Evolutionary conservation across 92 coral and sea anemone genomes (phyloP).

Genomic region (Montipora capitata): DNA sequence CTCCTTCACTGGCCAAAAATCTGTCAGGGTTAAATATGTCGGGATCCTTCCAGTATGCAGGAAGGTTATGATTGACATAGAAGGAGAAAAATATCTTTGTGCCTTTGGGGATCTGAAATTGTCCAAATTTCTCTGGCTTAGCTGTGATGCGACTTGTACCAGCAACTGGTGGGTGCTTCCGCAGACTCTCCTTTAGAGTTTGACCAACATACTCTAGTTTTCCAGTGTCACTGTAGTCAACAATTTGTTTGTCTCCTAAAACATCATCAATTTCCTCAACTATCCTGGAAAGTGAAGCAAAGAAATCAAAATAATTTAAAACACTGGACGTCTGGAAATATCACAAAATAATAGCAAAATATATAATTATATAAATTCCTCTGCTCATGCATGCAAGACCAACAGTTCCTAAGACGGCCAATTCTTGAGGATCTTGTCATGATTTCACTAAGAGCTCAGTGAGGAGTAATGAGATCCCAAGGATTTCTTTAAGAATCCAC

Average conservation of each 20-base stretch:
- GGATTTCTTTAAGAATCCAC: too few relatives aligned
- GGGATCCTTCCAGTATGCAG: slow-evolving; percentile 80
- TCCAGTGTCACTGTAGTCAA: slow-evolving; percentile 80
- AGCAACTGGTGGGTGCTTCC: slow-evolving; percentile 80
- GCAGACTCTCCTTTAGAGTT: slow-evolving; percentile 83
- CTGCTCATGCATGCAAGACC: too few relatives aligned
- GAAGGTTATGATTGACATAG: slow-evolving; percentile 49
- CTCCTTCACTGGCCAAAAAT: slow-evolving; percentile 37
- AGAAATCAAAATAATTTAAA: not conserved
- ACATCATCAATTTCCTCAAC: slow-evolving; percentile 69
- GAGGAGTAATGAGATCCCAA: too few relatives aligned
- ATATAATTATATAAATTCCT: too few relatives aligned
- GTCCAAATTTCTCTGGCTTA: slow-evolving; percentile 70
- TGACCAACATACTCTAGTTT: slow-evolving; percentile 84
- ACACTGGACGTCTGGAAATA: not conserved
- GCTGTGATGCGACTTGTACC: slow-evolving; percentile 26
- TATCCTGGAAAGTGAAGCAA: slow-evolving; percentile 35
- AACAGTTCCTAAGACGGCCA: too few relatives aligned
- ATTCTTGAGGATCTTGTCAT: too few relatives aligned
- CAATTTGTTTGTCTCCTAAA: slow-evolving; percentile 51
- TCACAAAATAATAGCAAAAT: too few relatives aligned
- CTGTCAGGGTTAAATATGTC: slow-evolving; percentile 79
- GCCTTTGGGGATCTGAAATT: slow-evolving; percentile 71
- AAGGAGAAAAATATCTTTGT: slow-evolving; percentile 18
- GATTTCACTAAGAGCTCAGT: too few relatives aligned